Evolutionary conservation across 2,888 invertebrate species (phyloP), one percentile per base, ranked within the genome.

Genomic region (Micropterix aruncella): DNA sequence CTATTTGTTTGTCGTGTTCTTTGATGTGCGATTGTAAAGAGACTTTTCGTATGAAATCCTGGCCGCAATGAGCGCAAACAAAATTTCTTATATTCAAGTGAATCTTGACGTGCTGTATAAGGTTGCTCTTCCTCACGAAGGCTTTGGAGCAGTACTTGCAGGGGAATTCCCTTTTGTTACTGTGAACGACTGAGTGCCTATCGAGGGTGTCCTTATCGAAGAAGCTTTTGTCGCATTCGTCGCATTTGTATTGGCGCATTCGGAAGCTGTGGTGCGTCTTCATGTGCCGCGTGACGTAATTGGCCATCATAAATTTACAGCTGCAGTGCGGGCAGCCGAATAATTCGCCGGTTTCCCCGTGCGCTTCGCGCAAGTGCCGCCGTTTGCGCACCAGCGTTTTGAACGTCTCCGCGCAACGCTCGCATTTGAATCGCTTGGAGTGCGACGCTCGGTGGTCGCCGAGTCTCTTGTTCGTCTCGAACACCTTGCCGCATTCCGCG

Each of bases 21-120:
- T 56, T 56, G 18, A 62, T 46, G 49, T 66, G 62, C 2, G 58
- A 46, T 17, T 59, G 18, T 43, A 62, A 52, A 39, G 56, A 56
- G 27, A 52, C 45, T 4, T 54, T 57, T 41, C 62, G 59, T 43
- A 61, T 62, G 44, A 60, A 64, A 2, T 54, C 44, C 2, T 56
- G 9, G 2, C 44, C 37, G 27, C n/a, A 15, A n/a, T 12, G 16
- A 50, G 49, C 3, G 43, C 40, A 48, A 40, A 36, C 51, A 51
- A 2, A 48, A 49, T 15, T 48, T 51, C 43, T 53, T 45, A 2
- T 53, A 53, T 18, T 51, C 52, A 43, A 12, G 12, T 27, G 27
- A 7, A 27, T 45, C 14, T 41, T 42, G 14, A 42, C 27, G 42
- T 45, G 45, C 5, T 27, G 15, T 12, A 19, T 45, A 18, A 42